phyloP scores from a whole-genome alignment of 2,888 invertebrate genomes.

The Himalopsyche kuldschensis region DNA sequence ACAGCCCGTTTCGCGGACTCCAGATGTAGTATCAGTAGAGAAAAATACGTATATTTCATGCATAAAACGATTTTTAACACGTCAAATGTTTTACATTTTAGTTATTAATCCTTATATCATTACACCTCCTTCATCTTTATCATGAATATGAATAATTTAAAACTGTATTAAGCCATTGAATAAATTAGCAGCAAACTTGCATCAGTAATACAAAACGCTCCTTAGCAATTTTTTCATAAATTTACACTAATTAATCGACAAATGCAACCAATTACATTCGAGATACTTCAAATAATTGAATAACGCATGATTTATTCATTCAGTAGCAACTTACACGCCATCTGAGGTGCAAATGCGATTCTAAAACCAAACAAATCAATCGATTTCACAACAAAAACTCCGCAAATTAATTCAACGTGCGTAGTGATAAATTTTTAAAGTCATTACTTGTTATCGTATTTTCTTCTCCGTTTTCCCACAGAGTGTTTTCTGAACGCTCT shows the following conservation, averaged over 20 bases:
- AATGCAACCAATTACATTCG: neutral
- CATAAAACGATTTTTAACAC: too few relatives aligned
- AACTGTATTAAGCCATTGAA: too few relatives aligned
- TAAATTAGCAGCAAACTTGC: too few relatives aligned
- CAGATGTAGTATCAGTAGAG: too few relatives aligned
- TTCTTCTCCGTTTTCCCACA: constrained; percentile 26
- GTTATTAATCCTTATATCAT: too few relatives aligned
- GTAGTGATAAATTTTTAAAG: neutral
- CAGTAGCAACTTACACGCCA: neutral
- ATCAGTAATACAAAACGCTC: neutral
- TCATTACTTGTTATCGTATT: neutral
- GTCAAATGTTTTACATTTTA: too few relatives aligned
- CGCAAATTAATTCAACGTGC: neutral
- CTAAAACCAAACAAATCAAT: neutral
- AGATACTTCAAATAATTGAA: neutral
- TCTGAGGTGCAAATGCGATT: neutral
- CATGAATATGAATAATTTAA: too few relatives aligned
- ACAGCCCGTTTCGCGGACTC: too few relatives aligned
- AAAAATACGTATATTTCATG: too few relatives aligned
- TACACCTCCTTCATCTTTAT: too few relatives aligned
- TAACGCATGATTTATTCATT: neutral
- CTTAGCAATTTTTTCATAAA: neutral
- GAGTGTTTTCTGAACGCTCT: constrained; percentile 17
- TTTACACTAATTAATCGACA: neutral
- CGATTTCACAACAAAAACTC: neutral